These are phyloP conservation scores for Ellobium chinense DNA, from an alignment of 2,888 invertebrate species.

Conservation along the genomic window DNA sequence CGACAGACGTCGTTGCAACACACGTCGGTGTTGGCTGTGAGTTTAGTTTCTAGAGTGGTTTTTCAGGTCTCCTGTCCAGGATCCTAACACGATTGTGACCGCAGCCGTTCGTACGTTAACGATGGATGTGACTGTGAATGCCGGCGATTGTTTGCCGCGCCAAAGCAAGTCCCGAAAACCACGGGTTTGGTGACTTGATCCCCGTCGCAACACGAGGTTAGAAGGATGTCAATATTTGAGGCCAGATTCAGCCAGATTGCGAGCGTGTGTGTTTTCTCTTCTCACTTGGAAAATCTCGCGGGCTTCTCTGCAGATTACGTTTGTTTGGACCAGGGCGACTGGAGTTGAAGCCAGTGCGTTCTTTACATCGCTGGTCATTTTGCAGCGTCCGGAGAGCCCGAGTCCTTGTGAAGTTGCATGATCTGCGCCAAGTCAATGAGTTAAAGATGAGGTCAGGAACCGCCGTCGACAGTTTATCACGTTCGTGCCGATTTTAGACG, in stretches of 20 bases:
- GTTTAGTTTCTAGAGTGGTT: not conserved
- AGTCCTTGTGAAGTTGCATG: too few relatives aligned
- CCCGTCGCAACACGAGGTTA: not conserved
- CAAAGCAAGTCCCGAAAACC: not conserved
- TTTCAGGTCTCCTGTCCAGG: not conserved
- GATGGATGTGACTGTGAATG: not conserved
- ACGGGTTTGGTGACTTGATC: not conserved
- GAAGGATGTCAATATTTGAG: constrained; percentile 8
- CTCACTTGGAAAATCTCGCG: not conserved
- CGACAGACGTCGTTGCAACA: too few relatives aligned
- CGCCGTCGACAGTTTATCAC: too few relatives aligned
- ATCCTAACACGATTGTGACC: too few relatives aligned
- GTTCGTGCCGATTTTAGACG: too few relatives aligned
- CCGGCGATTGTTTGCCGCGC: not conserved
- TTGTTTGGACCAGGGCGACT: not conserved
- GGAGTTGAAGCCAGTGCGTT: not conserved
- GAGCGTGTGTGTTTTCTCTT: not conserved
- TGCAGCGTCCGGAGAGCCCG: too few relatives aligned
- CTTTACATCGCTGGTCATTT: too few relatives aligned
- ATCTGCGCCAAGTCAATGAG: too few relatives aligned
- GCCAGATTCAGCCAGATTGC: not conserved
- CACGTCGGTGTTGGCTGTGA: not conserved
- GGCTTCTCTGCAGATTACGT: not conserved
- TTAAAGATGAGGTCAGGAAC: too few relatives aligned
- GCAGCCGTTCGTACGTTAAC: not conserved